phyloP scores from a whole-genome alignment of 2,113 vertebrate genomes.

The Chaenocephalus aceratus region DNA sequence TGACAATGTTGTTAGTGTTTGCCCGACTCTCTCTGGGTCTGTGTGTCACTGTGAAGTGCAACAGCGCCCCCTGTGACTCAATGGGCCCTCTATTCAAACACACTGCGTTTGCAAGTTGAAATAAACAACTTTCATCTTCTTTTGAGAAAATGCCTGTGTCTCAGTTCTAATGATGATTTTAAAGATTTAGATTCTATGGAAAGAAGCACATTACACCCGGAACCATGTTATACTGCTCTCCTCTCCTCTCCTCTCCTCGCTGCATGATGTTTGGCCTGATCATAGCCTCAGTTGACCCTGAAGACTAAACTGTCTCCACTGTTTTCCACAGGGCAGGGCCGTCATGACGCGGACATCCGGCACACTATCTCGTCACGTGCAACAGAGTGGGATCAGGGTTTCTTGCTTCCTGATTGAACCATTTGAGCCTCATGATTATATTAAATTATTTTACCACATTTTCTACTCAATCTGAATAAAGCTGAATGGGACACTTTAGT shows the following conservation, averaged over 20 bases:
- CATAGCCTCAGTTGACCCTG: constrained; percentile 24
- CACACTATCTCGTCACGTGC: constrained; percentile 55
- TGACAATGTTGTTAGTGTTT: background rate
- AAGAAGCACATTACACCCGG: constrained; percentile 40
- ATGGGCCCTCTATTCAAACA: background rate
- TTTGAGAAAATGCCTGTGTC: background rate
- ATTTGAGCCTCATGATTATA: constrained; percentile 13
- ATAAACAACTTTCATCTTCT: constrained; percentile 14
- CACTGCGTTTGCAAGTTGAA: background rate
- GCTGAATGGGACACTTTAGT: background rate
- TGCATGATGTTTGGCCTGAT: constrained; percentile 23
- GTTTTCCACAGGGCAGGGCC: constrained; percentile 9
- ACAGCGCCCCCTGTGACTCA: constrained; percentile 69
- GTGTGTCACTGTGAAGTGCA: constrained; percentile 51
- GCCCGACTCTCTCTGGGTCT: background rate
- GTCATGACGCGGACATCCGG: constrained; percentile 23
- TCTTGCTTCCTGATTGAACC: constrained; percentile 36
- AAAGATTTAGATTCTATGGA: constrained; percentile 13
- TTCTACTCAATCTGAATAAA: background rate
- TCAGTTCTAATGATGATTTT: constrained; percentile 27
- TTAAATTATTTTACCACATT: background rate
- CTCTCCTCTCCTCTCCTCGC: constrained; percentile 8
- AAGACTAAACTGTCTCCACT: constrained; percentile 16
- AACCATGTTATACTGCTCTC: constrained; percentile 23
- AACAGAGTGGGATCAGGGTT: constrained; percentile 44